Base-by-base conservation (phyloP, 92 coral and sea anemone genomes). In the Montipora capitata region DNA sequence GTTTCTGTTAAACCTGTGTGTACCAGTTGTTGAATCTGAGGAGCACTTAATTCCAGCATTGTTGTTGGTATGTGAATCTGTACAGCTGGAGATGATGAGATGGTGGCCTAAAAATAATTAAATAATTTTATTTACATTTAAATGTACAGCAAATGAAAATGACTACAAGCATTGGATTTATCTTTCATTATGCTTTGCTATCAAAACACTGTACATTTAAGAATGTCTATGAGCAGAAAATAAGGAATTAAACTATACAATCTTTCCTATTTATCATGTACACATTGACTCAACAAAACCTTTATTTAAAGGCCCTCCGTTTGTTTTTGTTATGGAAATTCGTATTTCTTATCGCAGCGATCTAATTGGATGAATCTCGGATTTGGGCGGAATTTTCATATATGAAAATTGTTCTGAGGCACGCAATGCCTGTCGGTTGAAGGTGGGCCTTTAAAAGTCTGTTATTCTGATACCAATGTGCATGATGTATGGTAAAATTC, bases 51-150 rank as follows among this genome's bases (percentile, higher is more conserved):
- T 61, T 61, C 1, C 7, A 61, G 67, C 38, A 61, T 61, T 17
- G 67, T 16, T 17, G 7, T 61, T 61, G 67, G 67, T 61, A 17
- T 61, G 20, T 61, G 67, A 61, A 61, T 61, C 67, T 61, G 67
- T 61, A 13, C 67, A 61, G 20, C 67, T 61, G 67, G 38, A 61
- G 67, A 61, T 61, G 67, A 61, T 61, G 67, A 61, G 67, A 3
- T 61, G 67, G 38, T 61, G 35, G 67, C 67, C 67, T 61, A 61
- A 61, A 61, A 61, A 61, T 61, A 61, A 61, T 61, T 61, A 13
- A 61, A 61, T 61, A 17, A 61, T 61, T 61, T 61, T 61, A 17
- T 13, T 61, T 61, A 61, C 67, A 61, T 61, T 61, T 61, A 61
- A 61, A 61, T 61, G 7, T 61, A 17, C 38, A 61, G 67, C 67